Evolutionary conservation across 2,888 invertebrate genomes (phyloP).

Genomic region (Globia sparganii): DNA sequence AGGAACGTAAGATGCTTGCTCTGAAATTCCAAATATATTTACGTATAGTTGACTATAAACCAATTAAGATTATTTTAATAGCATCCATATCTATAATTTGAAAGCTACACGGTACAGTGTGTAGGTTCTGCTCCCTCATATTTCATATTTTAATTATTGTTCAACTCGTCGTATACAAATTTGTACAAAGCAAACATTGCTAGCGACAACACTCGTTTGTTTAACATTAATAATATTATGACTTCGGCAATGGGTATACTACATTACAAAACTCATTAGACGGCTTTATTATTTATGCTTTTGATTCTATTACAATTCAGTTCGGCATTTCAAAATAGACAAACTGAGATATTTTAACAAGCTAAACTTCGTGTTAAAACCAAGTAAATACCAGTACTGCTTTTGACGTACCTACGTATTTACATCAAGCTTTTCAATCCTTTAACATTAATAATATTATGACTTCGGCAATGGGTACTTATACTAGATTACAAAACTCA

Average conservation of each 20-base stretch:
- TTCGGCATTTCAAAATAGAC: neutral
- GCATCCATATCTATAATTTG: slow-evolving; percentile 43
- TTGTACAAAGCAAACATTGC: slow-evolving; percentile 49
- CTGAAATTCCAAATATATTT: neutral
- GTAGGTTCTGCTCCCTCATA: slow-evolving; percentile 45
- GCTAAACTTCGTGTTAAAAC: neutral
- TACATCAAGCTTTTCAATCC: no score
- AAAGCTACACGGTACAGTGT: slow-evolving; percentile 16
- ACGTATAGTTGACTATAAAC: slow-evolving; percentile 11
- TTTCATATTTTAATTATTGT: slow-evolving; percentile 57
- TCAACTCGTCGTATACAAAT: slow-evolving; percentile 55
- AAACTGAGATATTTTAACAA: neutral
- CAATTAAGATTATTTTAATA: slow-evolving; percentile 57
- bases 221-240: slow-evolving; percentile 49
- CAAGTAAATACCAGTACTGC: no score
- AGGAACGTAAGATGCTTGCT: neutral
- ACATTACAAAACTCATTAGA: slow-evolving; percentile 37
- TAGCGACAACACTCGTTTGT: slow-evolving; percentile 49
- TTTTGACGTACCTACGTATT: no score
- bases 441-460: slow-evolving; percentile 47
- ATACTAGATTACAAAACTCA: slow-evolving; percentile 38
- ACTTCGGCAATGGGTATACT: slow-evolving; percentile 40
- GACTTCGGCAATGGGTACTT: slow-evolving; percentile 40
- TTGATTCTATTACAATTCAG: neutral
- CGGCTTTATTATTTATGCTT: slow-evolving; percentile 16